These are phyloP conservation scores for Patella depressa DNA, from an alignment of 2,888 invertebrate species.

Conservation along the genomic window DNA sequence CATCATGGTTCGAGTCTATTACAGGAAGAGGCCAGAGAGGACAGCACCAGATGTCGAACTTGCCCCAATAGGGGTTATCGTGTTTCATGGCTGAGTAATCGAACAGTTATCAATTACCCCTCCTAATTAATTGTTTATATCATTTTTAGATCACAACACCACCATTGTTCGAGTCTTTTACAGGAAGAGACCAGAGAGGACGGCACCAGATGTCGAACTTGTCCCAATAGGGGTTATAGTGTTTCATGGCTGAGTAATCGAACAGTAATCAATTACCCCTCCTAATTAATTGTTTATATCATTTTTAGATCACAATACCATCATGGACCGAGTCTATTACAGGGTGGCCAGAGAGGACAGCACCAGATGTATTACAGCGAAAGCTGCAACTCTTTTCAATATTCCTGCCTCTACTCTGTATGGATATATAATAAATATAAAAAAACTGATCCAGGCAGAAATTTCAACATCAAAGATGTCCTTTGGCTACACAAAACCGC, in stretches of 20 bases:
- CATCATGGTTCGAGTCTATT: no score
- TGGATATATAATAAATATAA: no score
- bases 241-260: background rate
- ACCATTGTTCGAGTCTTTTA: no score
- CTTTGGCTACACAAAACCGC: no score
- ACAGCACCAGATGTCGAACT: background rate
- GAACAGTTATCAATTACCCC: background rate
- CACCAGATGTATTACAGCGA: no score
- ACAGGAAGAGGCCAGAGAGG: no score
- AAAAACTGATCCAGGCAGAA: no score
- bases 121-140: background rate
- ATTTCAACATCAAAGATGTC: no score
- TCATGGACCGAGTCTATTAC: background rate
- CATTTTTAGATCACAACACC: background rate
- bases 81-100: background rate
- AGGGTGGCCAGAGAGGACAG: no score
- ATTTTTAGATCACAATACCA: background rate
- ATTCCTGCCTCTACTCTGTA: no score
- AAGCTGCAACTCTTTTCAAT: no score
- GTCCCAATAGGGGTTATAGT: background rate
- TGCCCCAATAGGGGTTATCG: background rate
- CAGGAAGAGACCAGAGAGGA: no score
- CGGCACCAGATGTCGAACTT: background rate
- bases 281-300: background rate
- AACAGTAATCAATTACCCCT: background rate